Evolutionary conservation across 2,797 vertebrate species (phyloP), one percentile per base, ranked within the genome.

Genomic region (Sciurus carolinensis): DNA sequence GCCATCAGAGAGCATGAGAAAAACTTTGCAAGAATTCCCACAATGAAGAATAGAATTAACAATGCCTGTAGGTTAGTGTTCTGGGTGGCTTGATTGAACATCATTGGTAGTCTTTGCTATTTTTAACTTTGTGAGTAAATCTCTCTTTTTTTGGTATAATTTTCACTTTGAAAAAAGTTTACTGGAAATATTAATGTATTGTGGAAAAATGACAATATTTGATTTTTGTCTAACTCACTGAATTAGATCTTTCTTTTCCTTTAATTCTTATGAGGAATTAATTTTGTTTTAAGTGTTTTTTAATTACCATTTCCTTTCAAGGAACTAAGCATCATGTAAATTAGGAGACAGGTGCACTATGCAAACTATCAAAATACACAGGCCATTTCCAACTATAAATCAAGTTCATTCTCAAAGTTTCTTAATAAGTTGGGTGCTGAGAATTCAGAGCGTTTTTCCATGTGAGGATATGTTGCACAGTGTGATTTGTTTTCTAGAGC

Each of bases 221-320:
- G 3, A 82, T 91, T 86, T 91, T 81, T 85, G 3, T 88, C 44
- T 92, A 75, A 86, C 79, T 96, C 77, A 91, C 44, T 94, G 13
- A 92, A 93, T 92, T 81, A 18, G 9, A 69, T 81, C 39, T 39
- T 95, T 81, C 36, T 20, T 93, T 95, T 81, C 72, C 52, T 96
- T 94, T 88, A 76, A 92, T 80, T 93, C 66, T 96, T 86, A 91
- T 66, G 69, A 96, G 69, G 81, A 90, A 87, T 96, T 97, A 89
- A 96, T 95, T 95, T 93, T 92, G 26, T 87, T 86, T 93, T 95
- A 95, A 97, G 77, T 97, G 69, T 67, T 94, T 97, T 95, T 95
- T 96, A 97, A 96, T 96, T 97, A 87, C 30, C 72, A 13, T 11
- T 86, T 92, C 52, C 57, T 85, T 97, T 95, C 86, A 80, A 92